Percentiles rank a stretch among this genome's conserved stretches.
These are phyloP conservation scores for Zoanthus sociatus DNA, from an alignment of 92 coral and sea anemone genomes.

Conservation along the genomic window DNA sequence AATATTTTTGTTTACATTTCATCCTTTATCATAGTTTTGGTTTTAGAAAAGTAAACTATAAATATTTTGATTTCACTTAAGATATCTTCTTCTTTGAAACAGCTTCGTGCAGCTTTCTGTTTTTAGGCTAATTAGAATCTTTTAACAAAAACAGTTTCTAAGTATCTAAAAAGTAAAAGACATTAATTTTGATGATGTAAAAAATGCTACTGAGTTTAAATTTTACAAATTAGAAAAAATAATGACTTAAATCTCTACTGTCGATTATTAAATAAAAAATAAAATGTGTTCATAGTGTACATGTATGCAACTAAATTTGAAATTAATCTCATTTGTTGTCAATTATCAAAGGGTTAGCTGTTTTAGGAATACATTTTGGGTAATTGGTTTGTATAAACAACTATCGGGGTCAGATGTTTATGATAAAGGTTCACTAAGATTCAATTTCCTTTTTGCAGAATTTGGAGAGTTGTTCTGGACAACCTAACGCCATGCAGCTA, in stretches of 20 bases:
- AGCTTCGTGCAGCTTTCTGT: background rate
- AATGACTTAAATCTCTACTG: too few relatives aligned
- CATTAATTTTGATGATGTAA: too few relatives aligned
- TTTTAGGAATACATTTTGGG: background rate
- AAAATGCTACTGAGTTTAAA: too few relatives aligned
- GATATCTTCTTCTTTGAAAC: background rate
- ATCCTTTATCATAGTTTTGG: background rate
- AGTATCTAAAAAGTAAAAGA: background rate
- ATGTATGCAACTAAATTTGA: background rate
- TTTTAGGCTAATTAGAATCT: background rate
- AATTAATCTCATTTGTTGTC: background rate
- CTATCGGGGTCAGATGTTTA: slow-evolving; percentile 1
- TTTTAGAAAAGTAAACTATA: slow-evolving; percentile 12
- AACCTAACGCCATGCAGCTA: background rate
- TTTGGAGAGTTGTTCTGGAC: slow-evolving; percentile 26
- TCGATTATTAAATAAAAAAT: background rate
- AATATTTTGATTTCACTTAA: slow-evolving; percentile 39
- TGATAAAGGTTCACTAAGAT: slow-evolving; percentile 16
- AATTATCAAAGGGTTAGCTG: background rate
- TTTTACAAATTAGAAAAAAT: too few relatives aligned
- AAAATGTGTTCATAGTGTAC: background rate
- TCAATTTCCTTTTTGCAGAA: slow-evolving; percentile 15
- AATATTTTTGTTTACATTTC: background rate
- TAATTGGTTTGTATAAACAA: slow-evolving; percentile 7
- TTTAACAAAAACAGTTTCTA: background rate